A percentile compares a stretch with the other conserved stretches of the same genome.
Conservation (phyloP, 1,140 invertebrate species). For the Zaprionus africanus region DNA sequence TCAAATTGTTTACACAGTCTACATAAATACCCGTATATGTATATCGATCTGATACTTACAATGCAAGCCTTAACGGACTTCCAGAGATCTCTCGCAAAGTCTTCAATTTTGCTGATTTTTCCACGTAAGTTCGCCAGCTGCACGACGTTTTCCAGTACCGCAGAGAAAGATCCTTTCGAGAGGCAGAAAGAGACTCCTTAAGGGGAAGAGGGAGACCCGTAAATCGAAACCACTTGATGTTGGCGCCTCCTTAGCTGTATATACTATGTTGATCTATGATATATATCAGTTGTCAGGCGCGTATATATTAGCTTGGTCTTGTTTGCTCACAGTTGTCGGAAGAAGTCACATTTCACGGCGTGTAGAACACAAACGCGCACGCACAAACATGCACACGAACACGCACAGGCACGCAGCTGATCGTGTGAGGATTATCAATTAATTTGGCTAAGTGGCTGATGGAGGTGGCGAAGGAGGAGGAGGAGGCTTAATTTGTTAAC, state of each 20-base stretch:
- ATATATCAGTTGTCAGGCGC: constrained; percentile 2
- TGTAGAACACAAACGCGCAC: constrained; percentile 11
- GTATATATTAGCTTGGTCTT: constrained; percentile 28
- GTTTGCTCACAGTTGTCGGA: constrained; percentile 11
- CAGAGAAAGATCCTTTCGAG: constrained; percentile 14
- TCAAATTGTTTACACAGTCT: background rate
- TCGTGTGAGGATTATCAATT: constrained; percentile 25
- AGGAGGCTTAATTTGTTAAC: constrained; percentile 69
- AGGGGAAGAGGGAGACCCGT: background rate
- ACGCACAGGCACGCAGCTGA: constrained; percentile 25
- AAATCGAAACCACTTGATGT: constrained; percentile 37
- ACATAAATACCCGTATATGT: background rate
- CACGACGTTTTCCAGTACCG: constrained; percentile 53
- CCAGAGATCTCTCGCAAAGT: constrained; percentile 84
- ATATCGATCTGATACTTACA: constrained; percentile 68
- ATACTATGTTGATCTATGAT: background rate
- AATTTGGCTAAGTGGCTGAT: constrained; percentile 44
- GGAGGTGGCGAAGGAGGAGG: constrained; percentile 31
- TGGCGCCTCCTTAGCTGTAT: constrained; percentile 4
- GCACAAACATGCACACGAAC: constrained; percentile 1
- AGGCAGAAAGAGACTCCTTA: background rate
- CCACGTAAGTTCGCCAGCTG: constrained; percentile 79
- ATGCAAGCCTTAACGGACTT: constrained; percentile 85
- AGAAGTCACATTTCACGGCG: constrained; percentile 65
- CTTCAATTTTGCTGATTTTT: constrained; percentile 84